Conservation (phyloP, 2,797 vertebrate genomes). For the Dallia pectoralis region DNA sequence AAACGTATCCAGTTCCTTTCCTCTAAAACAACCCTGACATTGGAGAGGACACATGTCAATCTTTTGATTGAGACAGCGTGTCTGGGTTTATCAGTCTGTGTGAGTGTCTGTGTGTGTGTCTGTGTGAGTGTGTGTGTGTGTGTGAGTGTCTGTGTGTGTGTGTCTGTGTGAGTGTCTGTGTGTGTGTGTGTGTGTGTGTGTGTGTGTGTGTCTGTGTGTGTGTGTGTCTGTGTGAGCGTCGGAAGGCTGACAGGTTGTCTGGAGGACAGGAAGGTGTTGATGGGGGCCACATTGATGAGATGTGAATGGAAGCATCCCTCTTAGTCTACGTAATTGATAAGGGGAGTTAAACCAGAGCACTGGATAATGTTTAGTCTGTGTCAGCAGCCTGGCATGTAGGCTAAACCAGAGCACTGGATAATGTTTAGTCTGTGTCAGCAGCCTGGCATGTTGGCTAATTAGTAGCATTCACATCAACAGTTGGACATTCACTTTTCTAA, state of each 20-base stretch:
- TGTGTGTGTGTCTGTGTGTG: no score
- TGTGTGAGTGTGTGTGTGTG: constrained; percentile 1
- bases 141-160: no score
- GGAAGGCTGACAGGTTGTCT: not conserved
- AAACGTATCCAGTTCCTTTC: not conserved
- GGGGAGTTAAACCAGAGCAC: no score
- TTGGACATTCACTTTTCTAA: not conserved
- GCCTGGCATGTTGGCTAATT: not conserved
- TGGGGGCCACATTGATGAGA: not conserved
- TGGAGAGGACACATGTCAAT: not conserved
- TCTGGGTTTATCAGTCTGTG: not conserved
- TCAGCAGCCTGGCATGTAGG: no score
- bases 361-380: no score
- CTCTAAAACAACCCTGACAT: not conserved
- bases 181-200: constrained; percentile 5
- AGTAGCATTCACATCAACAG: no score
- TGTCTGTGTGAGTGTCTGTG: not conserved
- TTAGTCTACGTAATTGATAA: no score
- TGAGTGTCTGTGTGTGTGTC: constrained; percentile 6
- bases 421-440: not conserved
- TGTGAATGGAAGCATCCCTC: not conserved
- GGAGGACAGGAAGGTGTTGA: not conserved
- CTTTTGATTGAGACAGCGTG: not conserved
- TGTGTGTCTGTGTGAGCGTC: constrained; percentile 2
- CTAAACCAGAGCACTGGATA: no score